phyloP scores from a whole-genome alignment of 2,888 invertebrate genomes.

The Drosophila mayaguana region DNA sequence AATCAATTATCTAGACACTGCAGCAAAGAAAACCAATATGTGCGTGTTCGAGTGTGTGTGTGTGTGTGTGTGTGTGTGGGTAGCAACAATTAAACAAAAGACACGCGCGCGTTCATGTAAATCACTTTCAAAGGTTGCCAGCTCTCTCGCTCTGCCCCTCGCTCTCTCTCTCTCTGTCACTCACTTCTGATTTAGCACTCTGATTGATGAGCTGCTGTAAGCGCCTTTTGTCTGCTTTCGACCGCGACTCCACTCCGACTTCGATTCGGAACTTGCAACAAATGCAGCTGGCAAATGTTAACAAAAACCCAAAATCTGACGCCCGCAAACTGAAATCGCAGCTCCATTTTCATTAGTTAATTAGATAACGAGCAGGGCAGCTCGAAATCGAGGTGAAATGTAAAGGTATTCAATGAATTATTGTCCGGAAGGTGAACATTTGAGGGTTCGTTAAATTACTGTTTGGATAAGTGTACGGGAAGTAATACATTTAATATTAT shows the following conservation, averaged over 20 bases:
- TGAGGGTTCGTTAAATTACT: neutral
- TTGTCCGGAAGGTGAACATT: neutral
- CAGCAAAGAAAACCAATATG: constrained; percentile 61
- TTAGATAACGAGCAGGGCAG: constrained; percentile 48
- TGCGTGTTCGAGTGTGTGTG: constrained; percentile 12
- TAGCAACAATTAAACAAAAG: constrained; percentile 78
- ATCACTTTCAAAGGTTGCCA: constrained; percentile 68
- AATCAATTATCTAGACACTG: constrained; percentile 71
- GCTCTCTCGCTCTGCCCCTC: neutral
- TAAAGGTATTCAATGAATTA: neutral
- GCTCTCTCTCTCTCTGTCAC: neutral
- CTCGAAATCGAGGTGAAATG: constrained; percentile 11
- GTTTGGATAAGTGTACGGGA: neutral
- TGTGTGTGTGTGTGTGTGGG: constrained; percentile 58
- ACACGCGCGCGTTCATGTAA: constrained; percentile 77
- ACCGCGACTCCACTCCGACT: neutral
- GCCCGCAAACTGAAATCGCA: constrained; percentile 11
- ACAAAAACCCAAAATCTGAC: constrained; percentile 51
- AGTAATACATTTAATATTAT: neutral
- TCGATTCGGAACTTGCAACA: constrained; percentile 47
- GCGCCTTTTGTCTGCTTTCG: constrained; percentile 56
- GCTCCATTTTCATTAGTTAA: constrained; percentile 73
- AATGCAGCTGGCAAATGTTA: constrained; percentile 60
- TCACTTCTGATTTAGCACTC: constrained; percentile 33
- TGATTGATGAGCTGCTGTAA: constrained; percentile 68